Evolutionary conservation across 30 jellyfish, hydroid and myxozoan species (phyloP), one percentile per base, ranked within the genome.

Genomic region (Pelagia noctiluca): DNA sequence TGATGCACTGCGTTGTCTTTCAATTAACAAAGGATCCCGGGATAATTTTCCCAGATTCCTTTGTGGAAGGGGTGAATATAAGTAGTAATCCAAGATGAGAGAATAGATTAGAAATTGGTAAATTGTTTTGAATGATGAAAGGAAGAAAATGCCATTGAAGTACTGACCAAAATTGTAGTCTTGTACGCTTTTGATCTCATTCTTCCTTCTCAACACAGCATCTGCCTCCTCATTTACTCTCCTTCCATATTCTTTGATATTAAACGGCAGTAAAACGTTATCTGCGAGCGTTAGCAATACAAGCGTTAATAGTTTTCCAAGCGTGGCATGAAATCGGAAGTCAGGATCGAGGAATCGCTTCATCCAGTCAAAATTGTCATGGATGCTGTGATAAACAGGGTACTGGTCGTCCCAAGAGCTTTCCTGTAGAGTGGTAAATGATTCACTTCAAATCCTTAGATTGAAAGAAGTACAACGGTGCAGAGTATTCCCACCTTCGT

Each of bases 371-470:
- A 78, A 33, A 28, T 79, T 87, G 37, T 87, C 96, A 32, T 87
- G 96, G 38, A 79, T 62, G 29, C 88, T 77, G 70, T 87, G 96
- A 32, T 87, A 87, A n/a, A 87, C 89, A 5, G 96, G 96, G 68
- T 78, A 78, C 16, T 78, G 42, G 86, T 47, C 84, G 25, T 82
- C 97, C 4, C 91, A 78, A 0, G 29, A 21, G 30, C 37, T 21
- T 61, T 61, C 74, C 74, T 61, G 34, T 19, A 21, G 25, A 61
- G 0, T n/a, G n/a, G n/a, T n/a, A n/a, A n/a, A n/a, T n/a, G n/a
- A n/a, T n/a, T n/a, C n/a, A n/a, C n/a, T n/a, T n/a, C n/a, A n/a
- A n/a, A n/a, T n/a, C n/a, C n/a, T n/a, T n/a, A n/a, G n/a, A n/a
- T n/a, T n/a, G n/a, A n/a, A n/a, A n/a, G n/a, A n/a, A n/a, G n/a